Conservation (phyloP, 2,797 vertebrate genomes). For the Halcyon leucocephala region DNA sequence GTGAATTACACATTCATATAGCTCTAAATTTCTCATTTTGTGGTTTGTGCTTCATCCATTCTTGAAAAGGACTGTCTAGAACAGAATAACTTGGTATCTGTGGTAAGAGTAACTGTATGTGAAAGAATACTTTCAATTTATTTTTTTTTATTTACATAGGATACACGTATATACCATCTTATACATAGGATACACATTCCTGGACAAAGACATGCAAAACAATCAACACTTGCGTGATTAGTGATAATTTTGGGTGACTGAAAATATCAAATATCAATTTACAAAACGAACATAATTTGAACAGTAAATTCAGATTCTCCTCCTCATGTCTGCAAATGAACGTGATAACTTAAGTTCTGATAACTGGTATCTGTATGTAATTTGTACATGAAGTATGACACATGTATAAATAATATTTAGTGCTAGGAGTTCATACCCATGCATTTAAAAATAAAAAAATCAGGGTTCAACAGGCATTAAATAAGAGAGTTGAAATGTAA, state of each 20-base stretch:
- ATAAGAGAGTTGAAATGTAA: background rate
- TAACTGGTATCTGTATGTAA: background rate
- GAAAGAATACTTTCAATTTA: too few relatives aligned
- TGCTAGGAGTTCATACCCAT: background rate
- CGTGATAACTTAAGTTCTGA: background rate
- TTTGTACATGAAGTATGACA: background rate
- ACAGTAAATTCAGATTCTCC: background rate
- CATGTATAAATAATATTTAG: background rate
- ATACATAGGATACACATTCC: background rate
- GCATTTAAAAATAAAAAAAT: background rate
- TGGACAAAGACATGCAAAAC: background rate
- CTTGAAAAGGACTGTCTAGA: background rate
- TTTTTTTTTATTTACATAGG: background rate
- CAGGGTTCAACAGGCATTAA: background rate
- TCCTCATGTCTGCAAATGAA: background rate
- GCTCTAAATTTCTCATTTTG: background rate
- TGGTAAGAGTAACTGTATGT: background rate
- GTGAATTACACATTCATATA: background rate
- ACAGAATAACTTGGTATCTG: background rate
- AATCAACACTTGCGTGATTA: background rate
- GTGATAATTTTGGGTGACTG: background rate
- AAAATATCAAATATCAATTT: background rate
- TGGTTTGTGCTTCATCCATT: background rate
- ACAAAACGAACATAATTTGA: background rate
- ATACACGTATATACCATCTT: background rate